These are phyloP conservation scores for Ophonus ardosiacus DNA, from an alignment of 2,888 invertebrate genomes.

Conservation along the genomic window DNA sequence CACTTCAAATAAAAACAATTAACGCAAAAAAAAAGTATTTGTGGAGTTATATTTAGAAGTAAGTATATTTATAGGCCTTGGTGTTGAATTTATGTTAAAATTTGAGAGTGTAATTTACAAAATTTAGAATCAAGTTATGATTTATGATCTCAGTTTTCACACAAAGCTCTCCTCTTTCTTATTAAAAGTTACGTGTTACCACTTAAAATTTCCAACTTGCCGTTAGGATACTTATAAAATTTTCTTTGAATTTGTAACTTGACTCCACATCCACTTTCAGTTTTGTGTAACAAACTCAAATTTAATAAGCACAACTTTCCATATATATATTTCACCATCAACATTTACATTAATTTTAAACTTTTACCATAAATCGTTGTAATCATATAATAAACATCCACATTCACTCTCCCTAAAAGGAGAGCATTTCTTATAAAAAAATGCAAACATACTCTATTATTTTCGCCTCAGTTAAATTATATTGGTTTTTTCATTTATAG, in stretches of 20 bases:
- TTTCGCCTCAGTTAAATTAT: no score
- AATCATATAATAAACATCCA: neutral
- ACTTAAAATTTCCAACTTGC: slow-evolving; percentile 41
- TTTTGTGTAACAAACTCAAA: slow-evolving; percentile 28
- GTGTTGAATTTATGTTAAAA: neutral
- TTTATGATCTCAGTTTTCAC: slow-evolving; percentile 9
- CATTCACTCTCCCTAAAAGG: no score
- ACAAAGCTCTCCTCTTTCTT: slow-evolving; percentile 26
- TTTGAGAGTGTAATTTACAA: neutral
- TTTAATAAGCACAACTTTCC: slow-evolving; percentile 28
- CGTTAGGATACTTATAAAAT: slow-evolving; percentile 39
- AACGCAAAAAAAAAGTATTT: no score
- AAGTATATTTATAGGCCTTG: no score
- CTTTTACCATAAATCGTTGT: neutral
- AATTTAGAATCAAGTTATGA: neutral
- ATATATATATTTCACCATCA: slow-evolving; percentile 1
- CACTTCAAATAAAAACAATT: no score
- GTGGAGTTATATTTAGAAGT: no score
- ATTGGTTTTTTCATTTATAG: no score
- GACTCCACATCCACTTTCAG: slow-evolving; percentile 20
- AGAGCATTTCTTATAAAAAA: no score
- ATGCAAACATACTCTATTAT: no score
- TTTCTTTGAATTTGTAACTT: slow-evolving; percentile 34
- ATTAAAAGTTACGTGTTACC: slow-evolving; percentile 46
- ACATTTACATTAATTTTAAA: slow-evolving; percentile 38